Base-by-base conservation (phyloP, 1,140 invertebrate genomes). In the Pantala flavescens region DNA sequence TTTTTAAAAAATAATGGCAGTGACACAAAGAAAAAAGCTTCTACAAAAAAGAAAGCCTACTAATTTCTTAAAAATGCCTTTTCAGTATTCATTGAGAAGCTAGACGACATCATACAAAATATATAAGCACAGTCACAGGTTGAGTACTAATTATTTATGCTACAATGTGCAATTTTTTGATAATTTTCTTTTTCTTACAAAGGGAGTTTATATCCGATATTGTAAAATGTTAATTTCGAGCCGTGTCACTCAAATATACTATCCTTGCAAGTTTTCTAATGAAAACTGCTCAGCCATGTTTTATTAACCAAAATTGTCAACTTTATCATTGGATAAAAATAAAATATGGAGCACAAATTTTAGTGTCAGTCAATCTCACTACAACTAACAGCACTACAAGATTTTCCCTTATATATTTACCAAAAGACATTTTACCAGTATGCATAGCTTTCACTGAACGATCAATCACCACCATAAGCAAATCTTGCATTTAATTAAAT, bases 1-100 rank as follows among this genome's bases (percentile, higher is more conserved):
- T 49, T 24, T 71, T 74, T 70, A 70, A 43, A 36, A 71, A 74
- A 70, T 24, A 74, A 3, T 70, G 55, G n/a, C 21, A 10, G 74
- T 23, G 36, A 74, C 70, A 21, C 70, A 74, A 75, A 75, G 70
- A 71, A 75, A 74, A 71, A 63, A 63, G 14, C n/a, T 63, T 19
- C 49, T 63, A 63, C 49, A 3, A 63, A 63, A 63, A n/a, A 72
- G 70, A 71, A 75, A 42, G 71, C 74, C 74, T 74, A 28, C 42
- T 43, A 71, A 43, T 72, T 42, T 24, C 23, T 71, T 24, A 71
- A 43, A n/a, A 36, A 28, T 21, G 43, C 24, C 23, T 43, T 71
- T 9, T 42, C 36, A 73, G 9, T 36, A 2, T 73, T 43, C 36
- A 24, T 73, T 24, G 28, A 63, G 49, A 63, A 63, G 49, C 14